Percentiles rank a stretch among this genome's conserved stretches.
These are phyloP conservation scores for Acrobeloides nanus DNA, from an alignment of 2,888 invertebrate genomes.

Conservation along the genomic window DNA sequence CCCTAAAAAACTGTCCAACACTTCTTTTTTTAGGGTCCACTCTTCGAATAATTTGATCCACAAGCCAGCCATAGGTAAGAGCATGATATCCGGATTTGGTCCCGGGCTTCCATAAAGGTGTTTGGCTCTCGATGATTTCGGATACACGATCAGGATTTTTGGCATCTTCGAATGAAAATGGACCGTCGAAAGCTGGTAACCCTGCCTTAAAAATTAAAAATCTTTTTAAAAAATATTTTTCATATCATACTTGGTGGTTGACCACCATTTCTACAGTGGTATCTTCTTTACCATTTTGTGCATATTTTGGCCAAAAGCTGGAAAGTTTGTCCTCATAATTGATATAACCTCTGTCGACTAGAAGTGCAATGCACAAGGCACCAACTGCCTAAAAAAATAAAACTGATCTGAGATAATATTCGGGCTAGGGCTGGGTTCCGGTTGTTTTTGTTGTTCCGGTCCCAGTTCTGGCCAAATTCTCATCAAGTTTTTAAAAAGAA, in stretches of 20 bases:
- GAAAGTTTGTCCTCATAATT: constrained; percentile 53
- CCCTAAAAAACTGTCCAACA: constrained; percentile 54
- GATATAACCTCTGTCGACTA: constrained; percentile 55
- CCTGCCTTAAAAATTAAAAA: too few relatives aligned
- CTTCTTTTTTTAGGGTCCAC: constrained; percentile 54
- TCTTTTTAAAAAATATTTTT: too few relatives aligned
- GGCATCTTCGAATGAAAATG: constrained; percentile 48
- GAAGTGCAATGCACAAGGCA: constrained; percentile 44
- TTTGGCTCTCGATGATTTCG: constrained; percentile 51
- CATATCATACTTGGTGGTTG: constrained; percentile 52
- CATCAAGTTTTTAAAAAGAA: too few relatives aligned
- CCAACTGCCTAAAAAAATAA: constrained; percentile 46
- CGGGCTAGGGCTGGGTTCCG: too few relatives aligned
- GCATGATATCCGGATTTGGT: constrained; percentile 55
- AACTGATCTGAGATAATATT: too few relatives aligned
- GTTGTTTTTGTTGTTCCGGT: too few relatives aligned
- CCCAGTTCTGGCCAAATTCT: too few relatives aligned
- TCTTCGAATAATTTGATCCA: constrained; percentile 54
- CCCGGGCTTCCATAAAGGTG: constrained; percentile 48
- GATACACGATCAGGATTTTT: constrained; percentile 49
- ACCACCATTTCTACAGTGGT: constrained; percentile 54
- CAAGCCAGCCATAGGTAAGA: constrained; percentile 56
- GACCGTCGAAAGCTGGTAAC: constrained; percentile 51
- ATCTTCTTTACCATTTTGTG: constrained; percentile 55
- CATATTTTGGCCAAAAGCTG: constrained; percentile 57